Evolutionary conservation across 2,888 invertebrate genomes (phyloP).

Genomic region (Aphidius colemani): DNA sequence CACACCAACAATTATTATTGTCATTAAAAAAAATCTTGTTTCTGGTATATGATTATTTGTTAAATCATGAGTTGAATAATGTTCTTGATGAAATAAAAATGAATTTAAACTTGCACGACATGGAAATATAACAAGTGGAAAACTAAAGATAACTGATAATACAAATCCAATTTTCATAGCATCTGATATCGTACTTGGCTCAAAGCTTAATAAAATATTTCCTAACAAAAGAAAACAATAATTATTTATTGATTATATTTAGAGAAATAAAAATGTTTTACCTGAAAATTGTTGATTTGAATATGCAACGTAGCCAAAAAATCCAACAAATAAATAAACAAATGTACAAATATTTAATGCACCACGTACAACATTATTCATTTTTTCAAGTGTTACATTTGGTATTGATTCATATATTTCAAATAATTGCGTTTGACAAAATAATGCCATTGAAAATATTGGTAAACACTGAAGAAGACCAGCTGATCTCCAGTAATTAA

Average conservation of each 20-base stretch:
- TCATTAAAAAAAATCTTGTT: conserved; percentile 80
- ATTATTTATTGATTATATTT: not conserved
- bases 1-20: conserved; percentile 75
- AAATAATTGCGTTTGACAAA: conserved; percentile 95
- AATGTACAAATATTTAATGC: conserved; percentile 90
- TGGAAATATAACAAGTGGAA: conserved; percentile 96
- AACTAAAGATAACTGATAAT: conserved; percentile 92
- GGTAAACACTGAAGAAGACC: conserved; percentile 92
- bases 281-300: conserved; percentile 76
- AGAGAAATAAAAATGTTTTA: conserved; percentile 44
- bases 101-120: conserved; percentile 93
- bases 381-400: conserved; percentile 84
- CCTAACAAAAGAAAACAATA: conserved; percentile 64
- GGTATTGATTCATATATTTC: conserved; percentile 91
- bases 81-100: conserved; percentile 72
- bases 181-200: conserved; percentile 81
- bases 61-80: conserved; percentile 71
- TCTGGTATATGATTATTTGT: conserved; percentile 79
- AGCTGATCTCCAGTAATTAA: conserved; percentile 80
- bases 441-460: conserved; percentile 94
- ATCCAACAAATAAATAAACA: conserved; percentile 89
- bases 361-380: conserved; percentile 84
- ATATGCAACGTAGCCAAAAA: conserved; percentile 93
- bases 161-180: conserved; percentile 94
- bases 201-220: conserved; percentile 87